Conservation (phyloP, 2,113 vertebrate genomes). For the Gymnogyps californianus region DNA sequence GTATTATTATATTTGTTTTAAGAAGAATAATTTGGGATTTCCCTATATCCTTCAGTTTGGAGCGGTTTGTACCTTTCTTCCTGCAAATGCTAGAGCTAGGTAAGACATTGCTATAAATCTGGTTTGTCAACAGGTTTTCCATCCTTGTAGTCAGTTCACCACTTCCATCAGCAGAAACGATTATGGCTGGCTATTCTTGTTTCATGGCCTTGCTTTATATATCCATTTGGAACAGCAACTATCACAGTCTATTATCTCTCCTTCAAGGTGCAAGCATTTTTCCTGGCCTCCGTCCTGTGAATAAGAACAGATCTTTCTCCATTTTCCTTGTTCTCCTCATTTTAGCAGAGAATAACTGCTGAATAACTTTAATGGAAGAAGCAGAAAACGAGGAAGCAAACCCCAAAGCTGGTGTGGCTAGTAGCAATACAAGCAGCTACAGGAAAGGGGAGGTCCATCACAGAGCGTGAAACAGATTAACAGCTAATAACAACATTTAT, state of each 20-base stretch:
- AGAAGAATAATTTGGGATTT: neutral
- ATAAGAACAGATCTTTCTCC: neutral
- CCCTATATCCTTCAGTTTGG: neutral
- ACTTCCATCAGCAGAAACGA: neutral
- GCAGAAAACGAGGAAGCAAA: neutral
- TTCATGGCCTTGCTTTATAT: neutral
- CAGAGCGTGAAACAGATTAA: neutral
- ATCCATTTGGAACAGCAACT: neutral
- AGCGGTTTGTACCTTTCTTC: neutral
- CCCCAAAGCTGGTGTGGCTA: neutral
- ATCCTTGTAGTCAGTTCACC: neutral
- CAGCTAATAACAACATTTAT: neutral
- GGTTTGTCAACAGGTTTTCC: neutral
- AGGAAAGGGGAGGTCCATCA: neutral
- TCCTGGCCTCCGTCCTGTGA: neutral
- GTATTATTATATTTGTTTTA: neutral
- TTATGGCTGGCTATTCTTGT: neutral
- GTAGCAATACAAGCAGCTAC: neutral
- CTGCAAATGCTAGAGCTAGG: neutral
- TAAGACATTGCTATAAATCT: neutral
- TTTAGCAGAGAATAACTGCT: neutral
- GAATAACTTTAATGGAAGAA: neutral
- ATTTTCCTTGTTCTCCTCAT: neutral
- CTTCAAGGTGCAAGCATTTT: neutral
- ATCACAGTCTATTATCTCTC: neutral